These are phyloP conservation scores for Rugalucina vietnamica DNA, from an alignment of 2,888 invertebrate genomes.

Conservation along the genomic window DNA sequence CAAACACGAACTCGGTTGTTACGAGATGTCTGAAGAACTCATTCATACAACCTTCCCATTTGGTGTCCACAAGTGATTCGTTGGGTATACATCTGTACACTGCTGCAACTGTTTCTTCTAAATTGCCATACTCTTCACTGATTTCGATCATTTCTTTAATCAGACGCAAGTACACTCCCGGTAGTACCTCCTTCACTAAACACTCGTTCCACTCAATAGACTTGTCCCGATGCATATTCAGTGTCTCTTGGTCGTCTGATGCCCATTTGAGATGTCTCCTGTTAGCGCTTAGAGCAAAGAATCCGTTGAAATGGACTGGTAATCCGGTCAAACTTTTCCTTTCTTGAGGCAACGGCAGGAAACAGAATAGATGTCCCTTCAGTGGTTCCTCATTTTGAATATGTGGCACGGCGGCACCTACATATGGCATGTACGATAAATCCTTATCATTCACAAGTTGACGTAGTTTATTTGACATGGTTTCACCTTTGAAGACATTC, in stretches of 20 bases:
- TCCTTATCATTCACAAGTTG: conserved; percentile 34
- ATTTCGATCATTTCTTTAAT: conserved; percentile 53
- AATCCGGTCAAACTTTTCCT: conserved; percentile 75
- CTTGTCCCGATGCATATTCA: conserved; percentile 63
- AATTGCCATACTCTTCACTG: conserved; percentile 14
- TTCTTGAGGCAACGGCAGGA: conserved; percentile 78
- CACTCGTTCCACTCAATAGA: conserved; percentile 76
- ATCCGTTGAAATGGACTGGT: conserved; percentile 80
- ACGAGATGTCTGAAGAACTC: background rate
- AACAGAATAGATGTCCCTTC: conserved; percentile 79
- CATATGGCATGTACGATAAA: conserved; percentile 54
- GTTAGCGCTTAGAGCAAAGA: conserved; percentile 79
- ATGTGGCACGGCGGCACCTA: conserved; percentile 49
- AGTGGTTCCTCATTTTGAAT: background rate
- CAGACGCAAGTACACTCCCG: conserved; percentile 64
- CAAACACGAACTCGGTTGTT: background rate
- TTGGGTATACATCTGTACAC: conserved; percentile 56
- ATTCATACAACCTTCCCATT: conserved; percentile 66
- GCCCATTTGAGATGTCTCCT: conserved; percentile 80
- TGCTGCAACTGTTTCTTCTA: conserved; percentile 7
- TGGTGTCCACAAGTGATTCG: conserved; percentile 24
- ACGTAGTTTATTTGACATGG: conserved; percentile 51
- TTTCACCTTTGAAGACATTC: conserved; percentile 60
- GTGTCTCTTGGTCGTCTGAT: conserved; percentile 57
- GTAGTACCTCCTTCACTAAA: conserved; percentile 73